phyloP scores from a whole-genome alignment of 2,113 vertebrate species.

The Mesocricetus auratus region DNA sequence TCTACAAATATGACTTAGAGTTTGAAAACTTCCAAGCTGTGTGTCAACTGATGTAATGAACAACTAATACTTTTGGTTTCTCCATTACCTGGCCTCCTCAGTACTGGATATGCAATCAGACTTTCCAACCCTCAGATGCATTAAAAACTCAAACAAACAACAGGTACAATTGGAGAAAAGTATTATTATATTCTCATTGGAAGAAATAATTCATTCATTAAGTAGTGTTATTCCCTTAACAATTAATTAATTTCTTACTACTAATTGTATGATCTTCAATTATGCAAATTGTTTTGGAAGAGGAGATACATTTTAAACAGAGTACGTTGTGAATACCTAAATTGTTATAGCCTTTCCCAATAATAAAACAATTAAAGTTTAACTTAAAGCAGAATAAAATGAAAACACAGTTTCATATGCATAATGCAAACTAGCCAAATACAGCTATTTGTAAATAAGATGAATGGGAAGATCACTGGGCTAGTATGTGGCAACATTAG shows the following conservation, averaged over 20 bases:
- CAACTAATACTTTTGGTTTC: neutral
- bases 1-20: neutral
- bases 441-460: neutral
- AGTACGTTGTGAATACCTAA: constrained; percentile 3
- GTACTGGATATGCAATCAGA: neutral
- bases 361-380: constrained; percentile 52
- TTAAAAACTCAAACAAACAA: neutral
- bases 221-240: neutral
- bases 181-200: neutral
- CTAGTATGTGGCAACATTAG: too few relatives aligned
- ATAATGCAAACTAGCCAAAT: neutral
- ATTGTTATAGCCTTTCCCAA: neutral
- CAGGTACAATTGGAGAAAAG: neutral
- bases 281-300: neutral
- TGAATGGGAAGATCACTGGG: too few relatives aligned
- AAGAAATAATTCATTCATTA: neutral
- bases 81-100: neutral
- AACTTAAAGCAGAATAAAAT: constrained; percentile 52
- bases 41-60: neutral
- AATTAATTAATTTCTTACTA: constrained; percentile 11
- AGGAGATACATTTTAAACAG: neutral
- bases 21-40: neutral
- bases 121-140: neutral
- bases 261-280: neutral
- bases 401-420: neutral